Base-by-base conservation (phyloP, 2,797 vertebrate species). In the Poecile montanus region DNA sequence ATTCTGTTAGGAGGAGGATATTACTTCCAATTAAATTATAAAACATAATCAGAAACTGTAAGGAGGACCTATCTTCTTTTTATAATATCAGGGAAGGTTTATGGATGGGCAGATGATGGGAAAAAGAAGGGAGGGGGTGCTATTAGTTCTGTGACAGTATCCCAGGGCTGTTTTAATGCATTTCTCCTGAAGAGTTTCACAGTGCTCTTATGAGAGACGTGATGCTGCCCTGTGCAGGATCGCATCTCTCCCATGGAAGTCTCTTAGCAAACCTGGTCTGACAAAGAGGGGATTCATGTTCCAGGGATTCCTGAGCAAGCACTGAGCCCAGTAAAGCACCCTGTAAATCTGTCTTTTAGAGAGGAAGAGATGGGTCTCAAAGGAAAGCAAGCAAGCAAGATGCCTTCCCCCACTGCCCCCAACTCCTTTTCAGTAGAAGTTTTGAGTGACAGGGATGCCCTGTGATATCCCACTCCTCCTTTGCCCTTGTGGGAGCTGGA, bases 401-500 rank as follows among this genome's bases (percentile, higher is more conserved):
- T 20, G 42, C 3, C 8, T 40, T 12, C 38, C 38, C 4, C 6
- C 29, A 25, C 18, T 30, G 40, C 9, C 42, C 17, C 13, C 44
- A 36, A 2, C 10, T 66, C 29, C 12, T 48, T 85, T 83, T 47
- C 68, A 61, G 38, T 10, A 34, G 26, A 66, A 71, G 34, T 23
- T 85, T 19, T 1, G 7, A 63, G 45, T 42, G 53, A 26, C 0
- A 1, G 27, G 32, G 16, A 23, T 9, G 6, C 7, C 5, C 8
- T 0, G 0, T 85, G 86, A 40, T 0, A 0, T 44, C 19, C 36
- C 23, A 27, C 11, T 25, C 10, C 12, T 53, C 50, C 34, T 83
- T 36, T 70, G 44, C 12, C 16, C 27, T 27, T 54, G 9, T 72
- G 60, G n/a, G 53, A 73, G 16, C 32, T 57, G 50, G 23, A 40